Percentiles rank a stretch among this genome's conserved stretches.
phyloP scores from a whole-genome alignment of 1,140 invertebrate genomes.

The Rhysida immarginata region DNA sequence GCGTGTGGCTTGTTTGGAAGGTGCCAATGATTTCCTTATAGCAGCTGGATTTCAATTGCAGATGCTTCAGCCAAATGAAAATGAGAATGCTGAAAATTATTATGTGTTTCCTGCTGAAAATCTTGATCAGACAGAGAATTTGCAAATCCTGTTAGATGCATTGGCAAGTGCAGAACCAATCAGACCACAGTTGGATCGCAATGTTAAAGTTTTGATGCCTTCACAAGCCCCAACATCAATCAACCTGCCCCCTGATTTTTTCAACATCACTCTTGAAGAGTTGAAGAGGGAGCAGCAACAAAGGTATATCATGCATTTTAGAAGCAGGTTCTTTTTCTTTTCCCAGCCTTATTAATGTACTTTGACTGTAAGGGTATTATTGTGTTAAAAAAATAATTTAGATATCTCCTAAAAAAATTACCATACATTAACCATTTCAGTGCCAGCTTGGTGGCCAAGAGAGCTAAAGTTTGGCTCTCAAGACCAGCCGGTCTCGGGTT shows the following conservation, averaged over 20 bases:
- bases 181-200: conserved; percentile 64
- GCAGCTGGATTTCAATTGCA: conserved; percentile 61
- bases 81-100: conserved; percentile 21
- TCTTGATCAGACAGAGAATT: conserved; percentile 19
- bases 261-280: conserved; percentile 57
- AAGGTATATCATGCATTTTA: too few species aligned
- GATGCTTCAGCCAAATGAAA: conserved; percentile 34
- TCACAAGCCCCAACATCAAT: conserved; percentile 47
- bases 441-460: too few species aligned
- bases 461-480: too few species aligned
- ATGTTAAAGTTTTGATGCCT: conserved; percentile 64
- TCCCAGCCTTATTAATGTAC: too few species aligned
- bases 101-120: conserved; percentile 17
- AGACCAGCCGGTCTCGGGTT: too few species aligned
- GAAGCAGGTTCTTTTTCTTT: too few species aligned
- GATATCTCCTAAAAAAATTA: too few species aligned
- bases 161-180: conserved; percentile 63
- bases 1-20: conserved; percentile 59
- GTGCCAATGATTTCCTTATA: conserved; percentile 60
- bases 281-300: conserved; percentile 65
- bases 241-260: conserved; percentile 69
- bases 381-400: too few species aligned
- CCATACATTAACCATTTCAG: too few species aligned
- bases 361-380: too few species aligned
- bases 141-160: conserved; percentile 52